Conservation (phyloP, 2,113 vertebrate species). For the Hippocampus abdominalis region DNA sequence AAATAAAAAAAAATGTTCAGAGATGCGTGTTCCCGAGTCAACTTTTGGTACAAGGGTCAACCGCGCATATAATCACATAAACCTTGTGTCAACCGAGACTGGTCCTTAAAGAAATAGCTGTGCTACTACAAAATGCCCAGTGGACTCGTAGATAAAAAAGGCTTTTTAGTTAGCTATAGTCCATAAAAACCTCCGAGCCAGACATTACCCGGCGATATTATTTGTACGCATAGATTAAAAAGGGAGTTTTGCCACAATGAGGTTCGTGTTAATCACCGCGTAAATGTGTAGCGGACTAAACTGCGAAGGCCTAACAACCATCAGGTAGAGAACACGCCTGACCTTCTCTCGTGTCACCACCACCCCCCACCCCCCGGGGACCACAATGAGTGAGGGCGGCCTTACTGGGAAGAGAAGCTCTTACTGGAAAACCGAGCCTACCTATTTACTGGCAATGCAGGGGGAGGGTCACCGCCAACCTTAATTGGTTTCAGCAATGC, state of each 20-base stretch:
- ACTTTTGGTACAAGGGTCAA: background rate
- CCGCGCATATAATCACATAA: background rate
- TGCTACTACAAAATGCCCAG: background rate
- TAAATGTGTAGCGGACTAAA: background rate
- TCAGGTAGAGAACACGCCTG: conserved; percentile 42
- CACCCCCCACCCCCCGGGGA: conserved; percentile 42
- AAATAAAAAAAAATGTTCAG: no score
- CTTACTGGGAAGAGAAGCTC: conserved; percentile 54
- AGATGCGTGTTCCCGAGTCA: no score
- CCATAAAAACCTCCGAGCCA: background rate
- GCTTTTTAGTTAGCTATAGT: background rate
- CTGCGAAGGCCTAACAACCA: background rate
- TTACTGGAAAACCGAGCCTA: conserved; percentile 64
- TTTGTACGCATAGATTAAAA: background rate
- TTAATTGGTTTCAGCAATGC: conserved; percentile 6
- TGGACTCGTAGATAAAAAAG: background rate
- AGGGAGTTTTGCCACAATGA: background rate
- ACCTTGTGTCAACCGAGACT: background rate
- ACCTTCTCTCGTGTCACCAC: conserved; percentile 57
- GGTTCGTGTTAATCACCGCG: background rate
- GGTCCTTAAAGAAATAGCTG: background rate
- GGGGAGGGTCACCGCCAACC: conserved; percentile 7
- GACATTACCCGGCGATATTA: background rate
- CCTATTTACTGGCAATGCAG: conserved; percentile 59
- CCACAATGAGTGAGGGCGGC: conserved; percentile 25